Conservation (phyloP, 2,888 invertebrate species). For the Nomada goodeniana region DNA sequence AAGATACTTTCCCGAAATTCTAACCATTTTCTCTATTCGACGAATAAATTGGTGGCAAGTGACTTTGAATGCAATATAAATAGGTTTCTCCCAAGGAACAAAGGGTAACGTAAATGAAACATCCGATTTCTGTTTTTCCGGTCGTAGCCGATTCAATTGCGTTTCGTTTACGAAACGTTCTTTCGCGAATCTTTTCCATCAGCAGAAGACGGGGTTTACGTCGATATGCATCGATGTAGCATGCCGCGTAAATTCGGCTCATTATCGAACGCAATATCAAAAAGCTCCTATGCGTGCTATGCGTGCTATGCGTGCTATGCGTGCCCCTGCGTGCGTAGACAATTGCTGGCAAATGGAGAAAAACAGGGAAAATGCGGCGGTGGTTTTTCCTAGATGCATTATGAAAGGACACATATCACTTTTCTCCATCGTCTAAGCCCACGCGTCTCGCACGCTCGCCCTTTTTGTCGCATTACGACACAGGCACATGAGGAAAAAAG, state of each 20-base stretch:
- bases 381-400: conserved; percentile 70
- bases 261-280: conserved; percentile 60
- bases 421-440: conserved; percentile 56
- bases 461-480: conserved; percentile 46
- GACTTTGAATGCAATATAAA: background rate
- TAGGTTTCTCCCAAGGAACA: background rate
- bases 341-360: background rate
- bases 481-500: conserved; percentile 1
- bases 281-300: conserved; percentile 40
- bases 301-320: background rate
- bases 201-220: background rate
- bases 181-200: background rate
- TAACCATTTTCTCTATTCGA: too few relatives aligned
- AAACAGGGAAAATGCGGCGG: conserved; percentile 22
- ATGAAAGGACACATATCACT: conserved; percentile 76
- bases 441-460: conserved; percentile 57
- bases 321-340: background rate
- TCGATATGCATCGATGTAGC: conserved; percentile 8
- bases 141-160: too few relatives aligned
- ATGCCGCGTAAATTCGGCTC: conserved; percentile 26
- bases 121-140: background rate
- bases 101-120: background rate
- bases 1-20: background rate
- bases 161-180: background rate
- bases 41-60: background rate